Percentiles rank a stretch among this genome's conserved stretches.
Evolutionary conservation across 2,113 vertebrate species (phyloP).

Genomic region (Todiramphus saurophagus): DNA sequence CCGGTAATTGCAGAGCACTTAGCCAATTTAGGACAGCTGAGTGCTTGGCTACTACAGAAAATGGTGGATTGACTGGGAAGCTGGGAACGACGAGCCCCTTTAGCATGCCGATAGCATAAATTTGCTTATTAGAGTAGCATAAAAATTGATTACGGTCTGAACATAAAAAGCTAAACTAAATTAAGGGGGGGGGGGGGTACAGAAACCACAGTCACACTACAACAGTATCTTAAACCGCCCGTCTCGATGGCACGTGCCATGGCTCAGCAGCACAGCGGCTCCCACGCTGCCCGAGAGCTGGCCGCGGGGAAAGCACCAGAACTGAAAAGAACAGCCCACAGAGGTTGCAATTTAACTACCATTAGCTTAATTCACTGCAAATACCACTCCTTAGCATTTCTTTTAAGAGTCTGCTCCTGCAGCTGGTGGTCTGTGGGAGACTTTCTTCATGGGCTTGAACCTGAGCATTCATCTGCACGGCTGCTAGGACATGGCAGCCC

Average conservation of each 20-base stretch:
- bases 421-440: background rate
- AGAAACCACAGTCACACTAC: background rate
- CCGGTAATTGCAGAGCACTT: background rate
- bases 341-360: background rate
- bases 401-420: background rate
- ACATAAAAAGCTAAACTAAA: conserved; percentile 53
- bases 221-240: background rate
- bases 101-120: conserved; percentile 40
- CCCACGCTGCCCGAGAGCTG: rapidly evolving
- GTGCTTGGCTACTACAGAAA: background rate
- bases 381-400: background rate
- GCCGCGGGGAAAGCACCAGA: rapidly evolving
- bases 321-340: background rate
- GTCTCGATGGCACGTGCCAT: rapidly evolving
- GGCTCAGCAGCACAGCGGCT: background rate
- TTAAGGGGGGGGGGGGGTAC: conserved; percentile 23
- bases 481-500: background rate
- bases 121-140: conserved; percentile 59
- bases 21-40: background rate
- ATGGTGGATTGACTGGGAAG: conserved; percentile 18
- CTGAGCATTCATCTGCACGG: background rate
- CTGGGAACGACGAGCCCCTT: conserved; percentile 34
- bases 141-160: conserved; percentile 62
- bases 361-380: background rate
- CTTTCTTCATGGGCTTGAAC: background rate